A percentile compares a stretch with the other conserved stretches of the same genome.
Conservation (phyloP, 2,113 vertebrate genomes). For the Lanius collurio region DNA sequence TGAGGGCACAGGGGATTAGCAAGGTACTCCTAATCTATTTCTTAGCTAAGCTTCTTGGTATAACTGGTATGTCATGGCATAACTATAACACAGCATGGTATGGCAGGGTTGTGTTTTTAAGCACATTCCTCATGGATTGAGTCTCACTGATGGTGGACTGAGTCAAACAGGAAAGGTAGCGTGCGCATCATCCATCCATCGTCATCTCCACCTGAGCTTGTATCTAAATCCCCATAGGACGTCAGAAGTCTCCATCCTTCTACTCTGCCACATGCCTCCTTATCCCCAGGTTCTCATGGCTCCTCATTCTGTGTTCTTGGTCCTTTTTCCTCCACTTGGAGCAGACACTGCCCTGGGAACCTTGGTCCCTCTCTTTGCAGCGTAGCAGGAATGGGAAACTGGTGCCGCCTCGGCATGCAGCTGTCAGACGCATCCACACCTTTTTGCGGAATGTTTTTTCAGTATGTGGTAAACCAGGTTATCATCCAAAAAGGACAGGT, state of each 20-base stretch:
- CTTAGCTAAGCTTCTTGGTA: constrained; percentile 1
- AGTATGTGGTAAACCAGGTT: constrained; percentile 94
- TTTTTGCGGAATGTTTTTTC: constrained; percentile 96
- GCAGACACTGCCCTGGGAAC: constrained; percentile 70
- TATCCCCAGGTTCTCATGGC: constrained; percentile 45
- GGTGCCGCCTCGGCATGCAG: constrained; percentile 35
- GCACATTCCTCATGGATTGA: constrained; percentile 53
- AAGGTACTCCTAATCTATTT: constrained; percentile 17
- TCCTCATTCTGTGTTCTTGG: constrained; percentile 69
- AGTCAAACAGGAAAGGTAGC: constrained; percentile 43
- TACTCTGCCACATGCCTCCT: neutral
- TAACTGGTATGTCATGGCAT: neutral
- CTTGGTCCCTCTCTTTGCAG: constrained; percentile 77
- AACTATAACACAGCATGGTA: neutral
- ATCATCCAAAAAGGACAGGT: constrained; percentile 95
- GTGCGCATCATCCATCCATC: constrained; percentile 2
- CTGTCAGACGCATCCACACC: constrained; percentile 91
- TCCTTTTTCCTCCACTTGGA: constrained; percentile 71
- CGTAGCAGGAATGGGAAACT: constrained; percentile 76
- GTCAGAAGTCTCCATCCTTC: constrained; percentile 24
- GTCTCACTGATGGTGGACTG: constrained; percentile 44
- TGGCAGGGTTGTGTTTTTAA: constrained; percentile 67
- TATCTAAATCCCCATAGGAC: constrained; percentile 31
- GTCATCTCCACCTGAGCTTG: constrained; percentile 53
- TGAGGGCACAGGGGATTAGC: neutral